Evolutionary conservation across 2,888 invertebrate genomes (phyloP).

Genomic region (Phaonia tiefii): DNA sequence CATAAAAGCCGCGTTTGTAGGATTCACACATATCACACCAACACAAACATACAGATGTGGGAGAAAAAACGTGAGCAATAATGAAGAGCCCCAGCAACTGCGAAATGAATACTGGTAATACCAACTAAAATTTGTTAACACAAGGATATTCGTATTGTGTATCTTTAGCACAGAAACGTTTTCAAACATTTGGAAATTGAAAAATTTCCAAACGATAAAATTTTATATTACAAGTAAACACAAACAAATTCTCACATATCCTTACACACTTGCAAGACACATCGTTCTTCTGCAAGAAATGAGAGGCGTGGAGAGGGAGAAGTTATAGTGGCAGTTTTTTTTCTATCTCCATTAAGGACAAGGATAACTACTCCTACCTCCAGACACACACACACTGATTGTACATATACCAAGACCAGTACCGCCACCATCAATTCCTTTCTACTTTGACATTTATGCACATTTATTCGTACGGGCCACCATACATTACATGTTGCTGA

Average conservation of each 20-base stretch:
- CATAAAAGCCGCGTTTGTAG: conserved; percentile 55
- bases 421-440: not conserved
- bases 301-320: not conserved
- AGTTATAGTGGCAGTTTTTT: too few relatives aligned
- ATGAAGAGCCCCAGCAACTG: conserved; percentile 19
- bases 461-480: conserved; percentile 32
- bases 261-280: not conserved
- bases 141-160: not conserved
- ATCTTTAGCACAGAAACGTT: conserved; percentile 16
- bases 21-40: conserved; percentile 34
- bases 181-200: conserved; percentile 74
- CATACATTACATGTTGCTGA: conserved; percentile 53
- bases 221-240: conserved; percentile 72
- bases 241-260: conserved; percentile 4
- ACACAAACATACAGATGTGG: conserved; percentile 16
- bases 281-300: not conserved
- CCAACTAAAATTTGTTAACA: conserved; percentile 28
- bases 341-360: too few relatives aligned
- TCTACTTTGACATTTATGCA: not conserved
- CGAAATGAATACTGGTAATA: not conserved
- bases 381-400: conserved; percentile 15
- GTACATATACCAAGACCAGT: conserved; percentile 14
- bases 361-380: too few relatives aligned
- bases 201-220: conserved; percentile 80
- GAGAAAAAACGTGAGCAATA: conserved; percentile 38